Base-by-base conservation (phyloP, 2,797 vertebrate genomes). In the Semotilus atromaculatus region DNA sequence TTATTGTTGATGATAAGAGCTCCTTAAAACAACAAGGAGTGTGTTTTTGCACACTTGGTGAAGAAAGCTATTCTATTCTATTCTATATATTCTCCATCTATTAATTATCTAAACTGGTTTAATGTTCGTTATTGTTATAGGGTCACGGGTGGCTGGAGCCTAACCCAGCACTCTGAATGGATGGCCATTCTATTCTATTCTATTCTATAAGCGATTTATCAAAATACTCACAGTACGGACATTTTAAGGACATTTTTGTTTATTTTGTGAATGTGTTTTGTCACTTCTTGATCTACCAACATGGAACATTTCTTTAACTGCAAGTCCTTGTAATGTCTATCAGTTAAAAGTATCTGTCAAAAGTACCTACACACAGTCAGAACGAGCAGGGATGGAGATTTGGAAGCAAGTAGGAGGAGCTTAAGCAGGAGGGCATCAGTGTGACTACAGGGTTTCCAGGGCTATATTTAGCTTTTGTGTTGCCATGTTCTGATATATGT, bases 401-500 rank as follows among this genome's bases (percentile, higher is more conserved):
- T 23, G 18, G 29, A 51, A 8, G 9, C 18, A 11, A 45, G 3
- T 48, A 53, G 62, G 34, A 43, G 58, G 53, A 62, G 18, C 51
- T 21, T 51, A 36, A 31, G 36, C 60, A 51, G 62, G 43, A 75
- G 70, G 68, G 40, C 31, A n/a, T 60, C 51, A 64, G 53, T 23
- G 14, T 81, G 73, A 77, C 66, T 78, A 40, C 45, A n/a, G 40
- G 70, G 45, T 66, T 83, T 43, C 62, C 71, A 45, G 48, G 5
- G 43, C 78, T 85, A 81, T 70, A 82, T 82, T 86, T 86, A 82
- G 73, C 43, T 14, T 64, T 40, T n/a, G 40, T 76, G 77, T 76
- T 84, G 78, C 60, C 53, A 72, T 74, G 45, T 73, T 72, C 31
- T 36, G 5, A 21, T 45, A 9, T 58, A 58, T 31, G 29, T 31